Conservation (phyloP, 1,140 invertebrate genomes). For the Camponotus vicinus region DNA sequence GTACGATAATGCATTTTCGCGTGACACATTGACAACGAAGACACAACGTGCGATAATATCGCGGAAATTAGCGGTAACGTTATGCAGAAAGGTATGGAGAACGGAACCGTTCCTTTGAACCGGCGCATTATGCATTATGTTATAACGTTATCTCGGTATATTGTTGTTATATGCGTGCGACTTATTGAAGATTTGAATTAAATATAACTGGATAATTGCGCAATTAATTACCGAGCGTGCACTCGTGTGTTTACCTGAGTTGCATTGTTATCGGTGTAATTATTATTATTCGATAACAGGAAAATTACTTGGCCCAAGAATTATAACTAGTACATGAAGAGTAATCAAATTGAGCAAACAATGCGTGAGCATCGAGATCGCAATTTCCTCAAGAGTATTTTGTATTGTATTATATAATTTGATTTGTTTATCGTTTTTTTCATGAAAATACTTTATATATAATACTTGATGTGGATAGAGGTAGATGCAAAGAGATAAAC, state of each 20-base stretch:
- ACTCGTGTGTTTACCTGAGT: background rate
- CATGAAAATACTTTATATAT: background rate
- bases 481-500: background rate
- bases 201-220: conserved; percentile 52
- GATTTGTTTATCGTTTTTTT: background rate
- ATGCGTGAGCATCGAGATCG: background rate
- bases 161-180: conserved; percentile 33
- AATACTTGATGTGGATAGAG: background rate
- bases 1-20: conserved; percentile 36
- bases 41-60: conserved; percentile 30
- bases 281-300: conserved; percentile 31
- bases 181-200: conserved; percentile 43
- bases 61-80: conserved; percentile 49
- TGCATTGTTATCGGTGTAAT: conserved; percentile 19
- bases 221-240: conserved; percentile 50
- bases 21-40: conserved; percentile 44
- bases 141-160: conserved; percentile 30
- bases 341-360: background rate
- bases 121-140: background rate
- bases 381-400: background rate
- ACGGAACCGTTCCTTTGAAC: conserved; percentile 20
- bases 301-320: conserved; percentile 11
- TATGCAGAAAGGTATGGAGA: conserved; percentile 17
- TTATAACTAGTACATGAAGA: conserved; percentile 14
- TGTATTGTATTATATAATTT: background rate